These are phyloP conservation scores for Cryptoleucopteryx plumbea DNA, from an alignment of 2,113 vertebrate species.

Conservation along the genomic window DNA sequence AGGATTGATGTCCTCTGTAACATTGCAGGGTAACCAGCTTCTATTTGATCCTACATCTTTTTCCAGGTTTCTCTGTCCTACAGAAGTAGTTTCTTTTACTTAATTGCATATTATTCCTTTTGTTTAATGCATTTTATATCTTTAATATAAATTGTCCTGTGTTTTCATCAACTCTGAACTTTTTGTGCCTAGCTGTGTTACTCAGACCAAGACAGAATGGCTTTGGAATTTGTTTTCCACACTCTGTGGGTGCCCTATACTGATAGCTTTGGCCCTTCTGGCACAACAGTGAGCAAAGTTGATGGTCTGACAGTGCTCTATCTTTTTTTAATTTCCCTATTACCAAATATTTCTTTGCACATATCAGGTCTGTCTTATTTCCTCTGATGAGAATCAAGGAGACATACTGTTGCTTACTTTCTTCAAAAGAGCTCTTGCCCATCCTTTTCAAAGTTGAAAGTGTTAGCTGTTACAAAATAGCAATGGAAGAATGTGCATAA, in stretches of 20 bases:
- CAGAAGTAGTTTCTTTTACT: not conserved
- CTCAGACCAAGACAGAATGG: not conserved
- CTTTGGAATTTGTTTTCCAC: not conserved
- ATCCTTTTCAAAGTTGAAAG: not conserved
- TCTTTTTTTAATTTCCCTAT: not conserved
- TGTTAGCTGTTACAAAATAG: not conserved
- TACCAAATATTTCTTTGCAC: not conserved
- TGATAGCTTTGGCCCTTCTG: not conserved
- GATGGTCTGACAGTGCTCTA: not conserved
- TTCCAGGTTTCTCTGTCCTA: not conserved
- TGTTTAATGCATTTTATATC: not conserved
- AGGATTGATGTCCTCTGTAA: slow-evolving; percentile 91
- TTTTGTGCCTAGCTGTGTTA: not conserved
- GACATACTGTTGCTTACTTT: not conserved
- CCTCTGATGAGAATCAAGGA: too few relatives aligned
- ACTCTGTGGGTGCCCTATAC: rapidly evolving
- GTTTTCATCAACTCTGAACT: not conserved
- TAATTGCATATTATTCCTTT: not conserved
- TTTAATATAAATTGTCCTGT: not conserved
- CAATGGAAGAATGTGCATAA: not conserved
- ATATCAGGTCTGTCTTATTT: not conserved
- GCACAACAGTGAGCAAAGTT: not conserved
- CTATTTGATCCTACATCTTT: not conserved
- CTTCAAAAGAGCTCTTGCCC: not conserved
- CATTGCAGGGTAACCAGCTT: slow-evolving; percentile 83